Evolutionary conservation across 35 echinoderm and acorn worm species (phyloP), one percentile per base, ranked within the genome.

Genomic region (Ophiothrix spiculata): DNA sequence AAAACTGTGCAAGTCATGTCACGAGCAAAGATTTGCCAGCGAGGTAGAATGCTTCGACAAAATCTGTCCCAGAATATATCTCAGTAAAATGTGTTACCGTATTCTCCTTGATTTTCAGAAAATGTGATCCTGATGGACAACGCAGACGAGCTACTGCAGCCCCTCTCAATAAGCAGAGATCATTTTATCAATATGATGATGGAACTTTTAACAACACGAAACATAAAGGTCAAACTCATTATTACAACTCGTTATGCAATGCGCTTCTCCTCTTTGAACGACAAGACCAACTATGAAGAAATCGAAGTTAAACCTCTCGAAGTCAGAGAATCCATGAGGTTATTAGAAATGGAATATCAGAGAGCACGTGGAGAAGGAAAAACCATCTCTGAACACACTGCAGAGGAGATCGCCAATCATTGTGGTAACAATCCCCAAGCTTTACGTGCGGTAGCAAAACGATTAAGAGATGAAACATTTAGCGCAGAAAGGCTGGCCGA

Each of bases 401-500:
- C 80, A 56, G 35, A 64, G 31, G 60, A 89, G 38, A 38, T 89
- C 32, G 60, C 87, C 10, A 76, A 76, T 39, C 87, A 75, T 21
- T 89, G 87, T 76, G 87, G 87, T 1, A 89, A 89, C 28, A 89
- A 89, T 63, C 87, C 87, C 15, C 54, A 89, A 37, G 87, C 87
- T 6, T 80, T 89, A 31, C 34, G 87, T 37, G 87, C 87, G 11
- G 79, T 89, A 29, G 87, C 87, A 0, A 89, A 78, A 39, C 87
- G 80, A n/a, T 80, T 89, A 13, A 40, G 69, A 81, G 40, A 28
- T 19, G 87, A 21, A 11, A 21, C 79, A 32, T 83, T 74, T 36
- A 38, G 29, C 32, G 63, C 87, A n/a, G 79, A 83, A 4, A 19
- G 29, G 2, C 56, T 89, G 0, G 13, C 81, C 16, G 79, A 80